Conservation (phyloP, 2,797 vertebrate species). For the Characodon lateralis region DNA sequence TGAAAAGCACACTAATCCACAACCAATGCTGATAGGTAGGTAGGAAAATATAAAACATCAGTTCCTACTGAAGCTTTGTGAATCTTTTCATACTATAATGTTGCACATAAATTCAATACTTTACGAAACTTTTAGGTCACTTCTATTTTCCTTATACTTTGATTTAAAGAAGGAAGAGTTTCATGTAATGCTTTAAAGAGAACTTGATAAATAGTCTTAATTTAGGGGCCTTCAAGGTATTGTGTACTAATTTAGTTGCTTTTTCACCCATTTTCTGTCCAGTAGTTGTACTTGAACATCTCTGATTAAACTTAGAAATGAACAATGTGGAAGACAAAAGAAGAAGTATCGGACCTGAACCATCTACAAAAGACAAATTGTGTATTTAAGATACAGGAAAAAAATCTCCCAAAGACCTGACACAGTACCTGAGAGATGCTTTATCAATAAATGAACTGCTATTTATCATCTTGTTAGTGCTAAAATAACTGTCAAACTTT, state of each 20-base stretch:
- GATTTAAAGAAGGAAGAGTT: not conserved
- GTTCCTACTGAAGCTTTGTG: constrained; percentile 16
- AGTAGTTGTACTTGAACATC: not conserved
- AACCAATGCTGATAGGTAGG: constrained; percentile 52
- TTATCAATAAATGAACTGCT: not conserved
- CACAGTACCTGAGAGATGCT: not conserved
- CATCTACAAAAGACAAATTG: not conserved
- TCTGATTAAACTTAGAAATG: not conserved
- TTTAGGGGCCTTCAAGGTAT: not conserved
- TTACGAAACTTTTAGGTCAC: not conserved
- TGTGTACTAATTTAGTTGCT: not conserved
- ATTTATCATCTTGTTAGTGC: not conserved
- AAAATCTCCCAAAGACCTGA: not conserved
- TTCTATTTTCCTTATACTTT: not conserved
- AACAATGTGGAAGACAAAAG: not conserved
- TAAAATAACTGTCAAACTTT: not conserved
- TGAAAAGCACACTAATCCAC: constrained; percentile 80
- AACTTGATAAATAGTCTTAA: not conserved
- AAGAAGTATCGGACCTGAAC: not conserved
- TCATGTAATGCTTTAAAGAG: not conserved
- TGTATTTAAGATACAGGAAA: not conserved
- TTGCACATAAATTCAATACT: not conserved
- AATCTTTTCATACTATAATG: constrained; percentile 6
- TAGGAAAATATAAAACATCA: constrained; percentile 49
- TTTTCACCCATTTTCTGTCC: not conserved